phyloP scores from a whole-genome alignment of 2,113 vertebrate species.

The Osmerus mordax region DNA sequence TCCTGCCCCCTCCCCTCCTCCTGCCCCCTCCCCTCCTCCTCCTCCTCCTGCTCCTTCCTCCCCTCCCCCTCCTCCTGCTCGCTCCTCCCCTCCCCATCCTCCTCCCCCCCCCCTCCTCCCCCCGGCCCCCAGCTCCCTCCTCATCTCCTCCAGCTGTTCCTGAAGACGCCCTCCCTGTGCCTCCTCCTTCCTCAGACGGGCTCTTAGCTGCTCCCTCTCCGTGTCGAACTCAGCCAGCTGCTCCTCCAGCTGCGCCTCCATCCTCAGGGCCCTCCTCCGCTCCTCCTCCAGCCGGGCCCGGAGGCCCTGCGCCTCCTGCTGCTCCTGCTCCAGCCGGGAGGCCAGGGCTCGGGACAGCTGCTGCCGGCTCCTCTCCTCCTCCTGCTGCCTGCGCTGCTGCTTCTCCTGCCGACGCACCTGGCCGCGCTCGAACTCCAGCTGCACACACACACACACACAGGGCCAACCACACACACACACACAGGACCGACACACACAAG shows the following conservation, averaged over 20 bases:
- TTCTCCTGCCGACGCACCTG: constrained; percentile 90
- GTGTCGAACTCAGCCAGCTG: constrained; percentile 94
- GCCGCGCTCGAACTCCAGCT: constrained; percentile 94
- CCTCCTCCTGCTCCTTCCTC: constrained; percentile 74
- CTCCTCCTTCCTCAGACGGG: constrained; percentile 89
- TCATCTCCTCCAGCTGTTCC: constrained; percentile 82
- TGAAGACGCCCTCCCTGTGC: constrained; percentile 82
- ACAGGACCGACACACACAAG: no score
- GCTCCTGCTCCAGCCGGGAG: constrained; percentile 77
- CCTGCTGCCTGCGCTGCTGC: constrained; percentile 88
- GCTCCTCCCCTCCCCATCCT: neutral
- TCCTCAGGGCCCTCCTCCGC: constrained; percentile 79
- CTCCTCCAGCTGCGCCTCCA: constrained; percentile 92
- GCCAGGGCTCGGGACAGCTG: constrained; percentile 88
- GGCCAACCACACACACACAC: no score
- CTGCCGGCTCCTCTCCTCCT: constrained; percentile 87
- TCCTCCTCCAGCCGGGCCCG: constrained; percentile 83
- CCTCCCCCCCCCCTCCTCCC: constrained; percentile 18
- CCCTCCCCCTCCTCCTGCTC: constrained; percentile 1
- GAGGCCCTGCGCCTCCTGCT: constrained; percentile 71
- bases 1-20: constrained; percentile 28
- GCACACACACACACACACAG: constrained; percentile 8
- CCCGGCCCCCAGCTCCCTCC: constrained; percentile 61
- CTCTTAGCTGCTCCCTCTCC: constrained; percentile 89
- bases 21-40: constrained; percentile 50